Base-by-base conservation (phyloP, 2,797 vertebrate genomes). In the Thunnus albacares region DNA sequence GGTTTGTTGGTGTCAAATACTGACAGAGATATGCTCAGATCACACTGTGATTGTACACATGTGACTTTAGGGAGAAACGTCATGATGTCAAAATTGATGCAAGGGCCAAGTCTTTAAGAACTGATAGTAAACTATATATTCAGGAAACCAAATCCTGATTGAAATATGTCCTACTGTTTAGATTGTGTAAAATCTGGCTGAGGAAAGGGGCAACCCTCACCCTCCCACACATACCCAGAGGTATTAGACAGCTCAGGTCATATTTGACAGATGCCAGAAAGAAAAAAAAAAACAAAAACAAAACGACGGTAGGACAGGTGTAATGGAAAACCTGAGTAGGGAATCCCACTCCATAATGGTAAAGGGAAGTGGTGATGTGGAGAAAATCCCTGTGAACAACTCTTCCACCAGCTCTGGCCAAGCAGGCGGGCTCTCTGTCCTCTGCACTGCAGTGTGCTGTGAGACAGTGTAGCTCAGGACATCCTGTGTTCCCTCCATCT, bases 311-410 rank as follows among this genome's bases (percentile, higher is more conserved):
- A 58, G 59, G 71, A 71, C 82, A 88, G 84, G 82, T 87, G 77
- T 84, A 55, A 84, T 87, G 89, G 90, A 92, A 93, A 84, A 74
- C 73, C 47, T 74, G 64, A 81, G 83, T 18, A 83, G 91, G 94
- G 92, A 94, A 92, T 92, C 89, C 93, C 80, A 56, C 56, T 80
- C 79, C 53, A 68, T 70, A 55, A 30, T 13, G 41, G 65, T 45
- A 2, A 63, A 53, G 18, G 64, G 89, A 89, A 83, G 78, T 67
- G 20, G 77, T 88, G 89, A 94, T 89, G 83, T 86, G 58, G 86
- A 91, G 92, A 92, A 92, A 93, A 84, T 86, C 89, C 92, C 88
- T 84, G 85, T 76, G 81, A 91, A 92, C 87, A 81, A 73, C 30
- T 76, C 78, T 22, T 78, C 83, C 69, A 75, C 41, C n/a, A 71